Evolutionary conservation across 2,797 vertebrate species (phyloP).

Genomic region (Crocodylus rhombifer): DNA sequence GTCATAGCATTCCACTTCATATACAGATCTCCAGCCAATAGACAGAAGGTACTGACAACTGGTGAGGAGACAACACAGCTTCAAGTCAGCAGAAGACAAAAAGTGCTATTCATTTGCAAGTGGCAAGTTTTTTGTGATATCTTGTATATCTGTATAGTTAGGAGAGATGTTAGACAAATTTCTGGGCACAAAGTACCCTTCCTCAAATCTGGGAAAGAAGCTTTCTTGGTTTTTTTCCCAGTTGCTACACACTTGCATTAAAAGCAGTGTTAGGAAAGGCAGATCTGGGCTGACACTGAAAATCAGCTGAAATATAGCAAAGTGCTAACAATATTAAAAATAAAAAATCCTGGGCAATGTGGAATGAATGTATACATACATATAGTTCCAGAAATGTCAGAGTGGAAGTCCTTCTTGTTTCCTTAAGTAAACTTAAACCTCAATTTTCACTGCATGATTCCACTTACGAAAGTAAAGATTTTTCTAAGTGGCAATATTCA

Average conservation of each 20-base stretch:
- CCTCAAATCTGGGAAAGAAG: no score
- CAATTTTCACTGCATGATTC: not conserved
- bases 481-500: not conserved
- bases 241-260: not conserved
- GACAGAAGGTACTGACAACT: not conserved
- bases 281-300: no score
- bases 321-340: not conserved
- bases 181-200: no score
- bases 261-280: no score
- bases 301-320: not conserved
- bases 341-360: not conserved
- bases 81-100: not conserved
- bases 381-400: not conserved
- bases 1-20: not conserved
- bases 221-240: not conserved
- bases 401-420: not conserved
- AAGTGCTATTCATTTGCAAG: constrained; percentile 1
- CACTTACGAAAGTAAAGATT: not conserved
- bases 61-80: not conserved
- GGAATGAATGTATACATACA: not conserved
- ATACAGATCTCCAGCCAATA: not conserved
- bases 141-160: no score
- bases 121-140: not conserved
- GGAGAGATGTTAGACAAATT: no score
- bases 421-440: not conserved